Base-by-base conservation (phyloP, 2,113 vertebrate species). In the Crotalus tigris region DNA sequence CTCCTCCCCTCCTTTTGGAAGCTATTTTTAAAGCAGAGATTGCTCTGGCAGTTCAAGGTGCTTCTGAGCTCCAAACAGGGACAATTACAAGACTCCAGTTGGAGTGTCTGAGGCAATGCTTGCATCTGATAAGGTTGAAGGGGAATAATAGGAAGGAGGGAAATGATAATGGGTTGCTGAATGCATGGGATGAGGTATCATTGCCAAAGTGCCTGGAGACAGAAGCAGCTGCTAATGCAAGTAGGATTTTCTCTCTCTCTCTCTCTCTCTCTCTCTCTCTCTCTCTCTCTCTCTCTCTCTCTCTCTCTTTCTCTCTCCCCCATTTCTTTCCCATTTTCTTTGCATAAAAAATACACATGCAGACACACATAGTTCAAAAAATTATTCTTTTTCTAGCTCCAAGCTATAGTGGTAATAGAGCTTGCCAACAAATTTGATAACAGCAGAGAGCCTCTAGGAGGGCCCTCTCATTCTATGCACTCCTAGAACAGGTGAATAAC, bases 51-150 rank as follows among this genome's bases (percentile, higher is more conserved):
- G 97, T 98, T 98, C 97, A 98, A 98, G 98, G 98, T 98, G 97
- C 98, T 98, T 97, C 98, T 97, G 95, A 98, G 97, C 97, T 97
- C 96, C 96, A 97, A 97, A 97, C 95, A 89, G 97, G 97, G 97
- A 98, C 98, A 98, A 98, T 98, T 98, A 98, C 97, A 97, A 97
- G 98, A 97, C 97, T 98, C 97, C 94, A 96, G 97, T 97, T 94
- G 81, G 96, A 97, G 97, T 96, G 33, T 97, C 97, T 97, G 97
- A 97, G 95, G 96, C 0, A 97, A 98, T 98, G 96, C 96, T 97
- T 95, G 94, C 44, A 93, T 97, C 97, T 98, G 98, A 98, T 98
- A 98, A 98, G 97, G 97, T 96, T 98, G 96, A 97, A 97, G 96
- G 97, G 96, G 97, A 98, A 98, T 98, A 98, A 98, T 98, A 97